phyloP scores from a whole-genome alignment of 2,113 vertebrate species.

The Pica pica region DNA sequence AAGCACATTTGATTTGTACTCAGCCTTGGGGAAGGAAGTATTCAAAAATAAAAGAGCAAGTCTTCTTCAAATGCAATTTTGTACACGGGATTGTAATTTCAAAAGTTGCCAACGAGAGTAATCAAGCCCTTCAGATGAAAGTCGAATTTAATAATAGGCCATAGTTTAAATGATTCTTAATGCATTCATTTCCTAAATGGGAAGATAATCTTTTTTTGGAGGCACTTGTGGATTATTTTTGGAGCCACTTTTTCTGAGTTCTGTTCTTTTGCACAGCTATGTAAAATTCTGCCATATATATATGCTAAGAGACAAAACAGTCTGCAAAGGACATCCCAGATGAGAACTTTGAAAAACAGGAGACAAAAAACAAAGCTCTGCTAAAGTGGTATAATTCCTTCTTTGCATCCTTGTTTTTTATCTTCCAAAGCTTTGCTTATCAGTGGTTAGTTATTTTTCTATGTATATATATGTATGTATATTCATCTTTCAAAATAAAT shows the following conservation, averaged over 20 bases:
- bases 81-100: not conserved
- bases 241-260: conserved; percentile 4
- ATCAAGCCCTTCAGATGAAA: conserved; percentile 26
- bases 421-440: not conserved
- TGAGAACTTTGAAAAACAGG: not conserved
- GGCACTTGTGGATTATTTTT: conserved; percentile 48
- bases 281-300: not conserved
- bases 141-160: conserved; percentile 34
- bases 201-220: conserved; percentile 46
- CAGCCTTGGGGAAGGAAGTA: not conserved
- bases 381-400: not conserved
- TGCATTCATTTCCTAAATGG: conserved; percentile 36
- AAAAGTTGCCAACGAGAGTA: not conserved
- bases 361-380: not conserved
- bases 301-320: not conserved
- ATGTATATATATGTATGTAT: fast-evolving
- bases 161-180: conserved; percentile 18
- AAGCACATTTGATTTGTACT: not conserved
- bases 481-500: not conserved
- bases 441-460: not conserved
- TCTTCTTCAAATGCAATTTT: not conserved
- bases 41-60: not conserved
- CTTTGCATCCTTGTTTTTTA: not conserved
- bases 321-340: not conserved
- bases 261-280: not conserved